phyloP scores from a whole-genome alignment of 2,888 invertebrate species.

The Tethea ocularis region DNA sequence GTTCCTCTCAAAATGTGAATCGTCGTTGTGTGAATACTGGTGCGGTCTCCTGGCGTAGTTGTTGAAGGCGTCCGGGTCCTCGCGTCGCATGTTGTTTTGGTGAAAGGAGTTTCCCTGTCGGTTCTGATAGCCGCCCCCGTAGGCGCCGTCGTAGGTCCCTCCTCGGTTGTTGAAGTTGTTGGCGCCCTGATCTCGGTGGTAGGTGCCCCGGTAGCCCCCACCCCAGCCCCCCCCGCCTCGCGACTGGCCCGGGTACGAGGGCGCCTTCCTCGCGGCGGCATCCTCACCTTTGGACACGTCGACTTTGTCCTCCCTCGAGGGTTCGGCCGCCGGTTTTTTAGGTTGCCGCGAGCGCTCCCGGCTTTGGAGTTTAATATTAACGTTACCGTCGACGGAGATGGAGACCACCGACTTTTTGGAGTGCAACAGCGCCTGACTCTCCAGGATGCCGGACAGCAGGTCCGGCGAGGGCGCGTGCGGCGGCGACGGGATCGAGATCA shows the following conservation, averaged over 20 bases:
- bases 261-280: conserved; percentile 76
- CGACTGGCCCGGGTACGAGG: conserved; percentile 86
- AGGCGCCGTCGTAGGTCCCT: conserved; percentile 48
- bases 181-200: conserved; percentile 68
- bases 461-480: conserved; percentile 80
- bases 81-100: conserved; percentile 43
- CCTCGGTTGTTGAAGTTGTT: conserved; percentile 80
- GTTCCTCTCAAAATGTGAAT: conserved; percentile 31
- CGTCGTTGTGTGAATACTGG: conserved; percentile 45
- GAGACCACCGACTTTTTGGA: conserved; percentile 85
- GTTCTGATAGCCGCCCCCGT: conserved; percentile 33
- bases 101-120: conserved; percentile 39
- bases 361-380: conserved; percentile 76
- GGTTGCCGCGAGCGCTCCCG: conserved; percentile 16
- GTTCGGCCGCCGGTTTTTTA: conserved; percentile 12
- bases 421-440: conserved; percentile 88
- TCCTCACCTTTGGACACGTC: conserved; percentile 53
- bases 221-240: conserved; percentile 73
- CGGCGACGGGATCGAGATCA: conserved; percentile 66
- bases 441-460: conserved; percentile 87
- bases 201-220: conserved; percentile 62
- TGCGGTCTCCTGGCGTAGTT: conserved; percentile 56
- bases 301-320: conserved; percentile 34
- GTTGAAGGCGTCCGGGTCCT: conserved; percentile 43
- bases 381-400: conserved; percentile 85